Conservation (phyloP, 2,797 vertebrate species). For the Aulostomus chinensis region DNA sequence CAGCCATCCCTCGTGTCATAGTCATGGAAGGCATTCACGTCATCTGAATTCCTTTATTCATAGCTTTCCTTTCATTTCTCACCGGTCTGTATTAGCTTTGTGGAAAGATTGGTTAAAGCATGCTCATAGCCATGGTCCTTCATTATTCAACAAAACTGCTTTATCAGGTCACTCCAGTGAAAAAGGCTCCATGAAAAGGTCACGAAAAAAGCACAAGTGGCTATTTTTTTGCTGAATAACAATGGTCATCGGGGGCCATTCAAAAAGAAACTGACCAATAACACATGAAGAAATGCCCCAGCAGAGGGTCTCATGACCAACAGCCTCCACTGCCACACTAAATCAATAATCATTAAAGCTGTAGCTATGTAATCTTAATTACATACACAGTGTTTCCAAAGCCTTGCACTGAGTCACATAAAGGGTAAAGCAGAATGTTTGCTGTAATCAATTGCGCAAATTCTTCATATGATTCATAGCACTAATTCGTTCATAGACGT, state of each 20-base stretch:
- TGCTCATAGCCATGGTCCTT: no score
- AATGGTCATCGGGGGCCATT: constrained; percentile 17
- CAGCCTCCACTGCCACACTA: constrained; percentile 28
- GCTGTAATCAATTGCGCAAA: constrained; percentile 41
- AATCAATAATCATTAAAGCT: constrained; percentile 61
- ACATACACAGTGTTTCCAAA: constrained; percentile 40
- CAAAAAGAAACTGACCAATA: constrained; percentile 16
- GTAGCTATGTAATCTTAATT: constrained; percentile 53
- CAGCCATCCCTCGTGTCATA: no score
- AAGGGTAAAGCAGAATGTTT: constrained; percentile 30
- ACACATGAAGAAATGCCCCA: constrained; percentile 34
- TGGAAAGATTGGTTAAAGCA: not conserved
- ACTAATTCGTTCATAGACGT: constrained; percentile 13
- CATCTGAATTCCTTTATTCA: no score
- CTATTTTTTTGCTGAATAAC: constrained; percentile 11
- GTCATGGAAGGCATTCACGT: no score
- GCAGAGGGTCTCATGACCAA: constrained; percentile 53
- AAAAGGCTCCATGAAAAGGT: constrained; percentile 15
- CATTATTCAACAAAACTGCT: not conserved
- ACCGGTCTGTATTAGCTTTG: not conserved
- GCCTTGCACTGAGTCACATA: constrained; percentile 30
- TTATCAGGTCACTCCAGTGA: not conserved
- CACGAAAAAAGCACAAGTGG: not conserved
- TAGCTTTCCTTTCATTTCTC: no score
- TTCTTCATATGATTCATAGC: constrained; percentile 36